Evolutionary conservation across 2,888 invertebrate genomes (phyloP), one percentile per base, ranked within the genome.

Genomic region (Geotrupes spiniger): DNA sequence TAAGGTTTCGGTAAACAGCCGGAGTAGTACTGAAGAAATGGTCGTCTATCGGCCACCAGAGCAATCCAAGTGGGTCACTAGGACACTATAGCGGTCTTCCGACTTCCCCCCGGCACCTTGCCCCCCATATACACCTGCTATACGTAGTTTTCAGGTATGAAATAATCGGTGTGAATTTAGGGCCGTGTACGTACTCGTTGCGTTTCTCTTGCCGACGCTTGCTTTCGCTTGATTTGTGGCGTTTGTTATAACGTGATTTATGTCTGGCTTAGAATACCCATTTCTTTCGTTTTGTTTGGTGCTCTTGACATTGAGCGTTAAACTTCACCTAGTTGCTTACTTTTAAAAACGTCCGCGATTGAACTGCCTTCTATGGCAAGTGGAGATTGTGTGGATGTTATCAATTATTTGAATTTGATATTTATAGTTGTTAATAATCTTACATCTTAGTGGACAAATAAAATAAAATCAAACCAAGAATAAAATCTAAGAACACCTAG

Each of bases 11-110:
- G 45, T 37, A 38, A 41, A 37, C 60, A 62, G 65, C 63, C 67
- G 65, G 64, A 61, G 60, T 60, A 60, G 62, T 63, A 67, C 66
- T 66, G 65, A 66, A 63, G 65, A 64, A 58, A 63, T 62, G 64
- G 59, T 62, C 61, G 64, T 67, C 68, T 72, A 68, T 72, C 71
- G 73, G 71, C 68, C 71, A 72, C 67, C 70, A 65, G 70, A 67
- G 65, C 71, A 65, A 50, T 60, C 60, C 60, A 72, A 68, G 66
- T 72, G 66, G 73, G 73, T 73, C 69, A 73, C 70, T 72, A 64
- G 72, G 69, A 69, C 70, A 69, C 65, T 60, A 67, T 70, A 70
- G 70, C 71, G 71, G 71, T 70, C 66, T 67, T 67, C 65, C 63
- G 61, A 59, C 55, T 61, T 57, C 56, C 57, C 57, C 61, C 62